These are phyloP conservation scores for Stictocephala bisonia DNA, from an alignment of 2,888 invertebrate species.

Conservation along the genomic window DNA sequence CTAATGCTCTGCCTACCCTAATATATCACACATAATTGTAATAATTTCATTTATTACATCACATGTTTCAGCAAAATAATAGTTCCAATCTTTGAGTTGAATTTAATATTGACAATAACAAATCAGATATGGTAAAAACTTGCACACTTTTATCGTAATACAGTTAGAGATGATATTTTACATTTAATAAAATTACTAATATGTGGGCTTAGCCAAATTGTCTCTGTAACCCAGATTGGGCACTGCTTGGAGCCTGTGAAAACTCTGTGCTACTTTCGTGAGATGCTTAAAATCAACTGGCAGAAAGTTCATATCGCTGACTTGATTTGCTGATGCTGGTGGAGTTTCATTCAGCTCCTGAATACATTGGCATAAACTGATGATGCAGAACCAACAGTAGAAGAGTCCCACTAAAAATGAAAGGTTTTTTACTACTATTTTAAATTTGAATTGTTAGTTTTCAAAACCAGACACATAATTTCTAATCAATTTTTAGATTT, in stretches of 20 bases:
- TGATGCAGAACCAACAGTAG: constrained; percentile 43
- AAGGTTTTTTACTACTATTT: too few species aligned
- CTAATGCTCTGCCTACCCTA: too few species aligned
- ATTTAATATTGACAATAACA: too few species aligned
- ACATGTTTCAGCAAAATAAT: too few species aligned
- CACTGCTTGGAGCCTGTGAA: neutral
- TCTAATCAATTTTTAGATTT: too few species aligned
- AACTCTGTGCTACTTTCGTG: neutral
- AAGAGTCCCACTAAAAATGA: constrained; percentile 27
- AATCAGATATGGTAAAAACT: too few species aligned
- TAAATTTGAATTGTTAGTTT: neutral
- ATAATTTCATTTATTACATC: too few species aligned
- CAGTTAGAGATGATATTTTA: too few species aligned
- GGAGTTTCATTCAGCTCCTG: constrained; percentile 11
- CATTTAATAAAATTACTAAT: too few species aligned
- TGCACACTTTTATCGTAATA: too few species aligned
- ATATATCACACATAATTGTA: too few species aligned
- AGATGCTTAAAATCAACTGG: constrained; percentile 16
- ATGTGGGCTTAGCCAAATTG: neutral
- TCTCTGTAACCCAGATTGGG: neutral
- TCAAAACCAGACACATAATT: neutral
- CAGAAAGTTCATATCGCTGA: constrained; percentile 3
- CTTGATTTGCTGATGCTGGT: neutral
- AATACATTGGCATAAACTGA: constrained; percentile 40
- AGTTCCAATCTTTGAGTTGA: too few species aligned